phyloP scores from a whole-genome alignment of 2,797 vertebrate species.

The Sebastes kiyomatsui region DNA sequence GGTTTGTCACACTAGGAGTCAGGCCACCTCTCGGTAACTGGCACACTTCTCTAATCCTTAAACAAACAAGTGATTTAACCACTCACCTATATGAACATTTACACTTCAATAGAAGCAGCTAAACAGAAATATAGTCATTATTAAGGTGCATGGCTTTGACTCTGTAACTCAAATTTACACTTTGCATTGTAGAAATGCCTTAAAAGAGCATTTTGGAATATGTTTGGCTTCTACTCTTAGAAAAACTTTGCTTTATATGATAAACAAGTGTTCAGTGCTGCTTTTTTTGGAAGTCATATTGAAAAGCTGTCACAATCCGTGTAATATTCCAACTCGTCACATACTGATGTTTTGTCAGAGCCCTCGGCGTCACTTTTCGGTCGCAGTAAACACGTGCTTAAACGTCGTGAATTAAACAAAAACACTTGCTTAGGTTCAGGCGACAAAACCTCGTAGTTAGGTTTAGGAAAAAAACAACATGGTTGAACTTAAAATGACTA shows the following conservation, averaged over 20 bases:
- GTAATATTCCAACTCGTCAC: too few relatives aligned
- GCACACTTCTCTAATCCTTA: slow-evolving; percentile 16
- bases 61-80: neutral
- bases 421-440: too few relatives aligned
- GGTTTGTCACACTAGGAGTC: neutral
- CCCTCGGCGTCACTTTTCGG: too few relatives aligned
- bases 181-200: neutral
- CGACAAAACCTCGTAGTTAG: too few relatives aligned
- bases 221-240: neutral
- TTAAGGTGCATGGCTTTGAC: neutral
- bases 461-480: too few relatives aligned
- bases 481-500: too few relatives aligned
- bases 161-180: too few relatives aligned
- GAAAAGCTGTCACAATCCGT: neutral
- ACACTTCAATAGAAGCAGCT: neutral
- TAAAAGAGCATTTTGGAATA: neutral
- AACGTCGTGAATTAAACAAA: too few relatives aligned
- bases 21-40: neutral
- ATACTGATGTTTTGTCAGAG: too few relatives aligned
- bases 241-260: neutral
- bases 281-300: neutral
- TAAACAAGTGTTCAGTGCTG: neutral
- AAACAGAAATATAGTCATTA: neutral
- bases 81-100: too few relatives aligned
- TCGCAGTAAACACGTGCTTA: too few relatives aligned